These are phyloP conservation scores for Aleadryas rufinucha DNA, from an alignment of 2,113 vertebrate genomes.

Conservation along the genomic window DNA sequence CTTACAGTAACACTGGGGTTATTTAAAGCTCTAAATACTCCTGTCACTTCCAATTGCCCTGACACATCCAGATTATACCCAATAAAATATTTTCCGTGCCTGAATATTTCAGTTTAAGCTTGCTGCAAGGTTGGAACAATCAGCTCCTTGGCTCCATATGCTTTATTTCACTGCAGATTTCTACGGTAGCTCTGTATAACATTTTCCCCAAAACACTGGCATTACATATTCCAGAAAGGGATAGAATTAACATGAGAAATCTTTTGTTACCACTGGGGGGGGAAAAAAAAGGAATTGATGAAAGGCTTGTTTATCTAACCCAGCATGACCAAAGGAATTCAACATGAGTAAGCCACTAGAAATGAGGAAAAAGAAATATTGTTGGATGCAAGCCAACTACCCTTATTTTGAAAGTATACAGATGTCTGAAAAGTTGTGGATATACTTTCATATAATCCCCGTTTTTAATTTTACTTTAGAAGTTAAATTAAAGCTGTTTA, in stretches of 20 bases:
- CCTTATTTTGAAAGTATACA: not conserved
- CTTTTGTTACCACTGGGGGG: not conserved
- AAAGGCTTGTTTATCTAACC: not conserved
- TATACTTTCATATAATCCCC: not conserved
- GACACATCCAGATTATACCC: not conserved
- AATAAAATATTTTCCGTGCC: not conserved
- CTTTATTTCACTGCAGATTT: not conserved
- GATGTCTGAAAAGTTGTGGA: not conserved
- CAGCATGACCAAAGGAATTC: not conserved
- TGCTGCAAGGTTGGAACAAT: not conserved
- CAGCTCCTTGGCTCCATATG: not conserved
- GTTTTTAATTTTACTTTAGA: not conserved
- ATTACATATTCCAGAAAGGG: not conserved
- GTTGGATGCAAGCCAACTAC: not conserved
- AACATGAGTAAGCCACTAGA: not conserved
- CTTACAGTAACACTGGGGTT: conserved; percentile 6
- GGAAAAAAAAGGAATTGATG: not conserved
- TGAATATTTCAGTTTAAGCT: not conserved
- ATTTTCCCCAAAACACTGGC: not conserved
- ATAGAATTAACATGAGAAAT: not conserved
- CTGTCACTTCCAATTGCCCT: not conserved
- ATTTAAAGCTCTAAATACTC: not conserved
- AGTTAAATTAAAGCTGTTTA: not conserved
- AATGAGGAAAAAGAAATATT: not conserved
- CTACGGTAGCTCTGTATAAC: not conserved